These are phyloP conservation scores for Acrobasis suavella DNA, from an alignment of 2,888 invertebrate genomes.

Conservation along the genomic window DNA sequence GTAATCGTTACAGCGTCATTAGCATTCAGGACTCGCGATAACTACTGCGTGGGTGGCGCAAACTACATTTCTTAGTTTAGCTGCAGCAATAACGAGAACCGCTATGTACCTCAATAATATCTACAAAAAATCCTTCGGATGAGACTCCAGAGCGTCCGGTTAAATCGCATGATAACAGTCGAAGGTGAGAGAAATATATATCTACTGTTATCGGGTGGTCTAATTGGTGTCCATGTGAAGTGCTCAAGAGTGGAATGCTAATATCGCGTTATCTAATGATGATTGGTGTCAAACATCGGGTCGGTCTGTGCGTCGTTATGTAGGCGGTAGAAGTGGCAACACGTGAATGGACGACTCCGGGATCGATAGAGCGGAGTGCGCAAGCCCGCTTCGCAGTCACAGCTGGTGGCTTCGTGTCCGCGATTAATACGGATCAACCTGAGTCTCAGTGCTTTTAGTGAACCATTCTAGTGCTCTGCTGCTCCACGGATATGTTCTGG, in stretches of 20 bases:
- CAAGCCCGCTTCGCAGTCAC: conserved; percentile 59
- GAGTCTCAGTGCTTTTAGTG: conserved; percentile 58
- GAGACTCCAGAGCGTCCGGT: background rate
- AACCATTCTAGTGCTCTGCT: conserved; percentile 57
- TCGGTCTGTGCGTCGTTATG: conserved; percentile 59
- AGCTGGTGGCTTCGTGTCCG: conserved; percentile 67
- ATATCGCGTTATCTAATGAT: conserved; percentile 75
- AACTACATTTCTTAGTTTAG: conserved; percentile 8
- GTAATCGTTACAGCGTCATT: conserved; percentile 63
- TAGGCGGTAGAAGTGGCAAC: conserved; percentile 68
- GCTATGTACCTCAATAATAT: background rate
- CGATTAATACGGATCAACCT: conserved; percentile 49
- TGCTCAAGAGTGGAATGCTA: conserved; percentile 59
- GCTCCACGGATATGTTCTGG: conserved; percentile 61
- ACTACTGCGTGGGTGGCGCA: conserved; percentile 35
- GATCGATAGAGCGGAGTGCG: conserved; percentile 78
- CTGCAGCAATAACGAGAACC: background rate
- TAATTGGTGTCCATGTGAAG: conserved; percentile 57
- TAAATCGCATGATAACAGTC: conserved; percentile 18
- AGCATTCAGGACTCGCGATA: conserved; percentile 71
- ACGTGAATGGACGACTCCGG: conserved; percentile 68
- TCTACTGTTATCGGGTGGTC: conserved; percentile 42
- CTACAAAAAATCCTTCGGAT: background rate
- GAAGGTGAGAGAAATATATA: conserved; percentile 19
- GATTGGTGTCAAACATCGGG: conserved; percentile 70